These are phyloP conservation scores for Sander vitreus DNA, from an alignment of 2,113 vertebrate species.

Conservation along the genomic window DNA sequence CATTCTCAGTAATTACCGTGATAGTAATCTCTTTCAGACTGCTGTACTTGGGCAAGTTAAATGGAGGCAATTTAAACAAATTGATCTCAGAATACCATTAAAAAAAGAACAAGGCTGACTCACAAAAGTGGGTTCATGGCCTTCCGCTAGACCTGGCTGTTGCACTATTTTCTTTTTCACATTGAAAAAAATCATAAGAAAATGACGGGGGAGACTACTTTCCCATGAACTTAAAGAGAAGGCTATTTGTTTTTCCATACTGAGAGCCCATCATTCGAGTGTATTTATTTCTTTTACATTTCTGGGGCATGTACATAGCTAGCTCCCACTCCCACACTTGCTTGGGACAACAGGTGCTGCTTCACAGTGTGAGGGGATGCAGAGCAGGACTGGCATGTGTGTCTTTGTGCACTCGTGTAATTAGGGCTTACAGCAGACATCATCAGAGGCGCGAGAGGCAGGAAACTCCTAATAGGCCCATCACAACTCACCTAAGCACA, in stretches of 20 bases:
- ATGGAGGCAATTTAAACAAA: conserved; percentile 85
- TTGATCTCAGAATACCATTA: conserved; percentile 85
- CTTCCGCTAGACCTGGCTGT: conserved; percentile 36
- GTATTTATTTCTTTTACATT: conserved; percentile 11
- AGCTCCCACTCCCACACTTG: conserved; percentile 33
- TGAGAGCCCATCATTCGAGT: conserved; percentile 10
- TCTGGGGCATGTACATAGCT: background rate
- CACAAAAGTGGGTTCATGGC: conserved; percentile 63
- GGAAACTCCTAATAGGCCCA: conserved; percentile 76
- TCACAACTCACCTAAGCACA: conserved; percentile 72
- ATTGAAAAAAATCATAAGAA: conserved; percentile 31
- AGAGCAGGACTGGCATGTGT: conserved; percentile 33
- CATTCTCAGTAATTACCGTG: conserved; percentile 82
- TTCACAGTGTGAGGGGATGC: conserved; percentile 49
- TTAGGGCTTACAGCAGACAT: conserved; percentile 66
- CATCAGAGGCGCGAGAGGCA: conserved; percentile 75
- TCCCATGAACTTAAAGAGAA: conserved; percentile 55
- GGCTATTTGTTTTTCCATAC: conserved; percentile 50
- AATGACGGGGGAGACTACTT: conserved; percentile 21
- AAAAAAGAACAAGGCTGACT: conserved; percentile 69
- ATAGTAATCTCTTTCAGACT: conserved; percentile 79
- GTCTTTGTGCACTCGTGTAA: conserved; percentile 47
- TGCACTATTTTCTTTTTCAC: conserved; percentile 25
- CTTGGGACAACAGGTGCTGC: conserved; percentile 72
- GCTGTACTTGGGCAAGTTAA: conserved; percentile 77